phyloP scores from a whole-genome alignment of 2,113 vertebrate genomes.

The Microcebus murinus region DNA sequence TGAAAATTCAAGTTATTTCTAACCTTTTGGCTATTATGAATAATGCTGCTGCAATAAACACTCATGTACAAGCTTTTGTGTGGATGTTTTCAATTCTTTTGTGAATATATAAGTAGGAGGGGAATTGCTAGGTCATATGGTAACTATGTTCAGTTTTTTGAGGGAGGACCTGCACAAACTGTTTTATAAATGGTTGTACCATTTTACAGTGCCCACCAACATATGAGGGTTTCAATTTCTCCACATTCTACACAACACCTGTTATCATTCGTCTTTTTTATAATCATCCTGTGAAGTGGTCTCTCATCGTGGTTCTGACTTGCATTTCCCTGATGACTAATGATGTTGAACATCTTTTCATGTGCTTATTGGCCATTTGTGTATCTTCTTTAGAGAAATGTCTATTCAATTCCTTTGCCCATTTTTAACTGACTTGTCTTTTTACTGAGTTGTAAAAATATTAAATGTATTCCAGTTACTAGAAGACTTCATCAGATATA shows the following conservation, averaged over 20 bases:
- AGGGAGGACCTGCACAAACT: background rate
- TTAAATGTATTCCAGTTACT: background rate
- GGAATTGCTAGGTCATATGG: background rate
- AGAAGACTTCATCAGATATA: background rate
- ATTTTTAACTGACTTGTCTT: background rate
- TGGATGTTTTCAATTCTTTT: background rate
- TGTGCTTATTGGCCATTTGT: background rate
- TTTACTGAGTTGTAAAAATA: background rate
- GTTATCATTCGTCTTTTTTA: background rate
- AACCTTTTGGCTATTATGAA: background rate
- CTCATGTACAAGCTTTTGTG: background rate
- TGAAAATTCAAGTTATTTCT: background rate
- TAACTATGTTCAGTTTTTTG: background rate
- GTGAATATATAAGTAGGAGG: background rate
- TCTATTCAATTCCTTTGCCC: background rate
- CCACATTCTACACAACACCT: background rate
- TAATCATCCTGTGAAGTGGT: background rate
- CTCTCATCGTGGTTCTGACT: background rate
- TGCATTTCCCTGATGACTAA: background rate
- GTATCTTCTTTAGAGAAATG: background rate
- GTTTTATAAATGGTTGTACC: background rate
- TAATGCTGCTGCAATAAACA: background rate
- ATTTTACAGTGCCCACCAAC: background rate
- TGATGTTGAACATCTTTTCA: background rate
- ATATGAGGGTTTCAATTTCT: background rate